Evolutionary conservation across 2,888 invertebrate genomes (phyloP), one percentile per base, ranked within the genome.

Genomic region (Nudaria mundana): DNA sequence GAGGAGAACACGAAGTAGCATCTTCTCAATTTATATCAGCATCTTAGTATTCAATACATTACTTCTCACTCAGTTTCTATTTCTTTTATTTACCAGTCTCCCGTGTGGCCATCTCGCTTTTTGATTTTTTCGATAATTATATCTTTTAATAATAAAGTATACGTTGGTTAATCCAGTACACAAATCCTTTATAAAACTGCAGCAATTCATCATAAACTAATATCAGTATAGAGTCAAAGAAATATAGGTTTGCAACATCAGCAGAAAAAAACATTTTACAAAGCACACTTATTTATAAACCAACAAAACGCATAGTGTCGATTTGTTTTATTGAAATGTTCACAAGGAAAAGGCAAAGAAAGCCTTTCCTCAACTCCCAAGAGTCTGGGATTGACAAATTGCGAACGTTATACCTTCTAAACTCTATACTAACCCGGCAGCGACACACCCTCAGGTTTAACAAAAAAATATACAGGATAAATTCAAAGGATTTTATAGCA

Each of bases 321-420:
- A 37, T 51, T 59, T 37, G 14, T 42, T 30, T 44, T 33, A 23
- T 29, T 22, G 4, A 14, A 24, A 29, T 26, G 28, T 29, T 35
- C 18, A 20, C 37, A 35, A 23, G 20, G n/a, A 37, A 30, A 40
- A 30, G 30, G 44, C 43, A 42, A 40, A 33, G 50, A 40, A 53
- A 5, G 42, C 43, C 34, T 50, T 49, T 47, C 43, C 40, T 48
- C 48, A 47, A 46, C 44, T 61, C 63, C 60, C 55, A 32, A 29
- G 63, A 52, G 64, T 48, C 38, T 25, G 14, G 40, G 48, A 57
- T 61, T 66, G 64, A 67, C 59, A 69, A 69, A 65, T 66, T 52
- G 63, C 52, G 35, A 45, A 49, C 51, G 52, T 53, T 52, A 54
- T 54, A 51, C 54, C 55, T 42, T 54, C 53, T 54, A 52, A 56